A percentile compares a stretch with the other conserved stretches of the same genome.
Evolutionary conservation across 2,113 vertebrate genomes (phyloP).

Genomic region (Cisticola juncidis): DNA sequence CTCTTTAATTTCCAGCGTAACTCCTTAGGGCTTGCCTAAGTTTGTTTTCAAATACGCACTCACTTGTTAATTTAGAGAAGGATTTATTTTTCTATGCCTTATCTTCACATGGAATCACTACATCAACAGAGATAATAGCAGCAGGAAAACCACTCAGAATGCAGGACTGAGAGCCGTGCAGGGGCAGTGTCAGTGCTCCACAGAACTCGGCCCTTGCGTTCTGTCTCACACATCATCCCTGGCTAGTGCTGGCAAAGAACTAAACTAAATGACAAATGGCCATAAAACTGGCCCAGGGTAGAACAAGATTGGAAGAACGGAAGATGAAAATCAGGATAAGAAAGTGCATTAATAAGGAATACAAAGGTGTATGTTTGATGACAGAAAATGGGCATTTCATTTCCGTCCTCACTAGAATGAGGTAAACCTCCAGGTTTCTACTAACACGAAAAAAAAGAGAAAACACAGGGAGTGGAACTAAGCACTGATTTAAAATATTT

Average conservation of each 20-base stretch:
- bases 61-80: not conserved
- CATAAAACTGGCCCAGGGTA: not conserved
- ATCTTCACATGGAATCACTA: not conserved
- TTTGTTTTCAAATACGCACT: not conserved
- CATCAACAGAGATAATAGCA: not conserved
- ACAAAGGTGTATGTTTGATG: not conserved
- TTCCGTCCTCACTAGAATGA: not conserved
- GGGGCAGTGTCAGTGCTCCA: not conserved
- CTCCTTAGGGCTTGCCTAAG: not conserved
- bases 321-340: not conserved
- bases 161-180: not conserved
- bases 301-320: not conserved
- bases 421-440: not conserved
- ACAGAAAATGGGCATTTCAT: not conserved
- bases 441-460: not conserved
- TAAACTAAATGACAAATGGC: fast-evolving
- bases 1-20: not conserved
- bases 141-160: not conserved
- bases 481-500: not conserved
- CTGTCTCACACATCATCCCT: fast-evolving
- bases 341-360: not conserved
- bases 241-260: not conserved
- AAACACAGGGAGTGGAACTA: fast-evolving
- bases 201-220: not conserved
- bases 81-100: not conserved